Evolutionary conservation across 2,888 invertebrate genomes (phyloP).

Genomic region (Sycophila texana): DNA sequence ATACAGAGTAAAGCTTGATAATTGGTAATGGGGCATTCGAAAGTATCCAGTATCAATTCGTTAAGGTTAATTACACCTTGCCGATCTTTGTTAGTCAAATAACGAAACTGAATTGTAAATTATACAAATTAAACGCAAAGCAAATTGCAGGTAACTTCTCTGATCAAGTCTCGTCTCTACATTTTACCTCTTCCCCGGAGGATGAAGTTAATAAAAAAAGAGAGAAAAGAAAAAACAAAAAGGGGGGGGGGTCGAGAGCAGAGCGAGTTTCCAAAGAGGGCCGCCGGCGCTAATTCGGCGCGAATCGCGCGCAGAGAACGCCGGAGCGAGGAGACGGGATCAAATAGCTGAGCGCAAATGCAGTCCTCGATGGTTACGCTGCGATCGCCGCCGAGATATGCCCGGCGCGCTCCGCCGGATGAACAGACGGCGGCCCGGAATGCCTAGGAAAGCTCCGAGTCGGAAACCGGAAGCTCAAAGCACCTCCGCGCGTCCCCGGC

Average conservation of each 20-base stretch:
- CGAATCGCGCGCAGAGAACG: not conserved
- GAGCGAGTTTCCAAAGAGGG: not conserved
- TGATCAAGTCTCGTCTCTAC: too few species aligned
- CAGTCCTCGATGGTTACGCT: not conserved
- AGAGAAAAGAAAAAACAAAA: not conserved
- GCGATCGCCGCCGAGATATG: conserved; percentile 18
- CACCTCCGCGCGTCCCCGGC: conserved; percentile 35
- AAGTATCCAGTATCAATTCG: not conserved
- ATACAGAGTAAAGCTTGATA: not conserved
- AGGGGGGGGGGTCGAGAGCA: not conserved
- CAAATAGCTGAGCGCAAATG: conserved; percentile 6
- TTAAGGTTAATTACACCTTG: not conserved
- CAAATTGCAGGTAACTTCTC: too few species aligned
- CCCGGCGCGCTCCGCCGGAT: not conserved
- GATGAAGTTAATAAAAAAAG: too few species aligned
- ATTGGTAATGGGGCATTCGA: not conserved
- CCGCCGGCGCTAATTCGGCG: not conserved
- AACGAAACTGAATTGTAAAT: not conserved
- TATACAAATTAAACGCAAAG: too few species aligned
- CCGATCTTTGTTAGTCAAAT: not conserved
- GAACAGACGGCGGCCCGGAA: conserved; percentile 34
- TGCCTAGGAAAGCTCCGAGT: conserved; percentile 34
- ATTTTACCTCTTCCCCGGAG: too few species aligned
- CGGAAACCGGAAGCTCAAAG: conserved; percentile 55
- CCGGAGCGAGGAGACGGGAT: not conserved